phyloP scores from a whole-genome alignment of 2,797 vertebrate genomes.

The Epinephelus malabaricus region DNA sequence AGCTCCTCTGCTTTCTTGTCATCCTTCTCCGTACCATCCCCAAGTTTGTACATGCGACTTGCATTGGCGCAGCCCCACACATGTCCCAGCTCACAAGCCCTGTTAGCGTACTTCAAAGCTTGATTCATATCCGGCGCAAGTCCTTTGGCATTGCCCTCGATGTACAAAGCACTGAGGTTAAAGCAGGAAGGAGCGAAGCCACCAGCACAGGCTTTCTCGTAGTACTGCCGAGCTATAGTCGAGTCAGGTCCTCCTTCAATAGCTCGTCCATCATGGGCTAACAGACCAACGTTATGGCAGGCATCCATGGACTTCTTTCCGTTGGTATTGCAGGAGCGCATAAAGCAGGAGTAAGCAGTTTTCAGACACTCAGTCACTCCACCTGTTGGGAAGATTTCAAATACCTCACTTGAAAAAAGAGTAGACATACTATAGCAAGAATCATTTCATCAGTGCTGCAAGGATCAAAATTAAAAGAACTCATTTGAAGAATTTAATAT shows the following conservation, averaged over 20 bases:
- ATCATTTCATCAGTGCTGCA: too few relatives aligned
- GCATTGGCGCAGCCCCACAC: conserved; percentile 96
- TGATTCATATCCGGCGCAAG: conserved; percentile 88
- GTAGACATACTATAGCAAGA: not conserved
- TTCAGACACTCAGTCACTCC: conserved; percentile 89
- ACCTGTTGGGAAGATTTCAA: conserved; percentile 81
- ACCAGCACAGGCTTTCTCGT: conserved; percentile 90
- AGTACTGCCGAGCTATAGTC: conserved; percentile 87
- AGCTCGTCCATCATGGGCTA: conserved; percentile 89
- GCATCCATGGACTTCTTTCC: conserved; percentile 92
- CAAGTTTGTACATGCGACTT: conserved; percentile 96
- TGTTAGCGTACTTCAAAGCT: conserved; percentile 90
- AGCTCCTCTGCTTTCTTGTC: conserved; percentile 93
- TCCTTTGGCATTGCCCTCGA: conserved; percentile 87
- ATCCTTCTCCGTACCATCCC: conserved; percentile 91
- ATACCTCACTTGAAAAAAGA: not conserved
- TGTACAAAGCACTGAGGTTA: conserved; percentile 92
- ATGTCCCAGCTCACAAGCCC: conserved; percentile 94
- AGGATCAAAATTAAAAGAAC: not conserved
- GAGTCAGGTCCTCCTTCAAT: conserved; percentile 82
- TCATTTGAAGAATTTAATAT: not conserved
- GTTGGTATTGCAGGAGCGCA: conserved; percentile 88
- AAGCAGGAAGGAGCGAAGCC: conserved; percentile 94
- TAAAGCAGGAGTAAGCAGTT: conserved; percentile 90
- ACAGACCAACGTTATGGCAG: conserved; percentile 91